Percentiles rank a stretch among this genome's conserved stretches.
phyloP scores from a whole-genome alignment of 2,888 invertebrate genomes.

The Morinoia aosen region DNA sequence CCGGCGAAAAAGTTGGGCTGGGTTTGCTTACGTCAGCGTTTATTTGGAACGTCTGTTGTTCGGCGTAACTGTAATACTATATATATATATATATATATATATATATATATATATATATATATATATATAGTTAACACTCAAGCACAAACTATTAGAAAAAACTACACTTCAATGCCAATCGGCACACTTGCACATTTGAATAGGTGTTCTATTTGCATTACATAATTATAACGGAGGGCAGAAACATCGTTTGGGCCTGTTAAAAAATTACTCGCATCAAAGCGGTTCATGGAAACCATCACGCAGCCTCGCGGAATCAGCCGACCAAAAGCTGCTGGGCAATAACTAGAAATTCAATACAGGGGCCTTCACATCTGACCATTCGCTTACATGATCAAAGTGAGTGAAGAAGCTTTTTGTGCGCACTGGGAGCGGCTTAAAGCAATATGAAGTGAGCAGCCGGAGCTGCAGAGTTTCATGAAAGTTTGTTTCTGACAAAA shows the following conservation, averaged over 20 bases:
- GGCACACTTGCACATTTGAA: background rate
- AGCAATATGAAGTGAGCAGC: background rate
- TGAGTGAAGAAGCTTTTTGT: background rate
- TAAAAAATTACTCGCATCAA: background rate
- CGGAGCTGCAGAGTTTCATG: background rate
- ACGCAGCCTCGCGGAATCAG: background rate
- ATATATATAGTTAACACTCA: background rate
- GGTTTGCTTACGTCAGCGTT: no score
- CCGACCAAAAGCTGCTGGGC: background rate
- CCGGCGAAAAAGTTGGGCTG: no score
- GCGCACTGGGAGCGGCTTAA: background rate
- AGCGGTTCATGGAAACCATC: background rate
- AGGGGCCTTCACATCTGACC: background rate
- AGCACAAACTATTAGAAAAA: background rate
- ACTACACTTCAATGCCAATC: background rate
- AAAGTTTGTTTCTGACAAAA: background rate
- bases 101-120: no score
- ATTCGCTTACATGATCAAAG: background rate
- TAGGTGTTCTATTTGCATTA: background rate
- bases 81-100: no score
- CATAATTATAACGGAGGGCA: background rate
- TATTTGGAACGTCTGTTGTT: no score
- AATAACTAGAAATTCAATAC: background rate
- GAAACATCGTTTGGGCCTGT: background rate
- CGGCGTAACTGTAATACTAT: no score